phyloP scores from a whole-genome alignment of 2,797 vertebrate species.

The Rhabdomys pumilio region DNA sequence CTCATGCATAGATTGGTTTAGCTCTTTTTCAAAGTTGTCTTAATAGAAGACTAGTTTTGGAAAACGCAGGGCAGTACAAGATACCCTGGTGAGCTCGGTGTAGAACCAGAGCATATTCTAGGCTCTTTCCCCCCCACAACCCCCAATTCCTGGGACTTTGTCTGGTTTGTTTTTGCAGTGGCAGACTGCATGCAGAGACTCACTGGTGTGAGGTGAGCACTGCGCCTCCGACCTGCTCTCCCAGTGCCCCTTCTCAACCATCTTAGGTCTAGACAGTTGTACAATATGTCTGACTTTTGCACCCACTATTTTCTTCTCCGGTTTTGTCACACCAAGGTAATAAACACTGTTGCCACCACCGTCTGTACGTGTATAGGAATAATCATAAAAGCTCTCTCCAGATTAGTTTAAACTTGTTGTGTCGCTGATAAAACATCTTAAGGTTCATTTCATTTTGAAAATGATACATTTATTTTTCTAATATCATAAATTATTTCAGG shows the following conservation, averaged over 20 bases:
- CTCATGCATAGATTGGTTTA: slow-evolving; percentile 1
- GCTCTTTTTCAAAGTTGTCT: slow-evolving; percentile 21
- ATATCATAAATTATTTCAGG: slow-evolving; percentile 32
- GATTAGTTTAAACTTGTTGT: slow-evolving; percentile 26
- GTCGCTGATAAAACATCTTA: slow-evolving; percentile 24
- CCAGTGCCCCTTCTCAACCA: not conserved
- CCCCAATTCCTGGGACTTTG: not conserved
- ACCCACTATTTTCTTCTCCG: slow-evolving; percentile 17
- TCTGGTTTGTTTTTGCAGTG: not conserved
- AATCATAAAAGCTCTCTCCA: slow-evolving; percentile 8
- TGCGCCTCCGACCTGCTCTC: not conserved
- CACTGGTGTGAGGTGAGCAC: accelerated
- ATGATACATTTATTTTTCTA: slow-evolving; percentile 24
- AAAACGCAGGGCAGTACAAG: not conserved
- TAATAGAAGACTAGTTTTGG: not conserved
- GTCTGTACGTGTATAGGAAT: not conserved
- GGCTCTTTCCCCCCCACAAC: not conserved
- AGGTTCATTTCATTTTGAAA: slow-evolving; percentile 56
- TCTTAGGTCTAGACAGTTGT: not conserved
- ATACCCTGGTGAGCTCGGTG: not conserved
- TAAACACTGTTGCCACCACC: not conserved
- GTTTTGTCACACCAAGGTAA: not conserved
- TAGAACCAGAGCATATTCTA: not conserved
- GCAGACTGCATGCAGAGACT: not conserved
- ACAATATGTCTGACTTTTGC: not conserved